A percentile compares a stretch with the other conserved stretches of the same genome.
These are phyloP conservation scores for Andricus curvator DNA, from an alignment of 2,888 invertebrate species.

Conservation along the genomic window DNA sequence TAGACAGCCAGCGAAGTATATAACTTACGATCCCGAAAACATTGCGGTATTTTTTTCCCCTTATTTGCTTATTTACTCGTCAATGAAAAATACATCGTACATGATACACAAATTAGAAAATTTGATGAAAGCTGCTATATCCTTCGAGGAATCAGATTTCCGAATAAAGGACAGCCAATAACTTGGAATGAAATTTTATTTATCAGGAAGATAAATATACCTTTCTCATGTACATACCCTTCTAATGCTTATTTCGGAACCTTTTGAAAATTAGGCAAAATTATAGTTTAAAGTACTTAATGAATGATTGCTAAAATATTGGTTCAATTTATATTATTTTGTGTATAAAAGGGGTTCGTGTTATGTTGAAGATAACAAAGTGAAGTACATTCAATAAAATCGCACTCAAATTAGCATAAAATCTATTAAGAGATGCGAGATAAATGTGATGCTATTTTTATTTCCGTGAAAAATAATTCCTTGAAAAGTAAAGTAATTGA, in stretches of 20 bases:
- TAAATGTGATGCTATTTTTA: no score
- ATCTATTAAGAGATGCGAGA: no score
- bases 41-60: conserved; percentile 52
- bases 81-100: conserved; percentile 35
- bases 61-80: conserved; percentile 56
- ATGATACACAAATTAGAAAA: not conserved
- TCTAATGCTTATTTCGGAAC: not conserved
- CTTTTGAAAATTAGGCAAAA: not conserved
- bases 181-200: not conserved
- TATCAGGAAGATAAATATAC: not conserved
- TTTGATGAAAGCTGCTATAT: not conserved
- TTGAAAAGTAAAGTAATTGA: no score
- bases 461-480: no score
- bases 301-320: not conserved
- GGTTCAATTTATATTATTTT: not conserved
- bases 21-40: conserved; percentile 56
- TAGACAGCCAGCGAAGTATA: conserved; percentile 28
- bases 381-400: no score
- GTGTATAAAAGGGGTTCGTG: no score
- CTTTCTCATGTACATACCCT: no score
- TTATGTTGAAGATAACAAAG: no score
- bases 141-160: not conserved
- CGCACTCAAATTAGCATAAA: no score
- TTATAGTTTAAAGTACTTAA: not conserved
- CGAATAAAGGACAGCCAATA: conserved; percentile 1